Evolutionary conservation across 1,140 invertebrate genomes (phyloP).

Genomic region (Samia ricini): DNA sequence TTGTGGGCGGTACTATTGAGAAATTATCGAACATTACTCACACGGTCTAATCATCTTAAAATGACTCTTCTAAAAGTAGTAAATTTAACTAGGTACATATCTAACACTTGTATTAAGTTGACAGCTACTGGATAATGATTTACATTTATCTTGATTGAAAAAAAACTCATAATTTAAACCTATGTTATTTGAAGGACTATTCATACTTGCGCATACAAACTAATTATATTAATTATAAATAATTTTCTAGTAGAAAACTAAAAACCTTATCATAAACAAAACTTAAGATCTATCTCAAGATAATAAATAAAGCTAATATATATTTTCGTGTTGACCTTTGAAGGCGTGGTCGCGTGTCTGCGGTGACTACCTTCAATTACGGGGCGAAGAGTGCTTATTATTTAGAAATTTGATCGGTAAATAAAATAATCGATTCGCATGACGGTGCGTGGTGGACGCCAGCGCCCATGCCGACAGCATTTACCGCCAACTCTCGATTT

Average conservation of each 20-base stretch:
- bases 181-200: too few species aligned
- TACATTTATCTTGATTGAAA: too few species aligned
- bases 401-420: slow-evolving; percentile 55
- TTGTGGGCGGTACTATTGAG: slow-evolving; percentile 39
- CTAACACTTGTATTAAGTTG: too few species aligned
- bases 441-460: slow-evolving; percentile 30
- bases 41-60: background rate
- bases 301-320: background rate
- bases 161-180: too few species aligned
- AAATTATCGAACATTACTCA: slow-evolving; percentile 27
- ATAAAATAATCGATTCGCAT: slow-evolving; percentile 55
- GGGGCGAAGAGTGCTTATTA: slow-evolving; percentile 49
- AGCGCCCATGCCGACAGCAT: slow-evolving; percentile 9
- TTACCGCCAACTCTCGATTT: slow-evolving; percentile 28
- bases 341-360: slow-evolving; percentile 30
- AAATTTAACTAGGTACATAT: too few species aligned
- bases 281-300: background rate
- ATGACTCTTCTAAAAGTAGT: background rate
- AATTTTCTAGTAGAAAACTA: background rate
- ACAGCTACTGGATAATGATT: too few species aligned
- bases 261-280: background rate
- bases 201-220: too few species aligned
- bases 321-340: background rate
- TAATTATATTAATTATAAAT: background rate
- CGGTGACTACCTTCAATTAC: slow-evolving; percentile 53